A percentile compares a stretch with the other conserved stretches of the same genome.
Evolutionary conservation across 2,888 invertebrate species (phyloP).

Genomic region (Podotricha telesiphe): DNA sequence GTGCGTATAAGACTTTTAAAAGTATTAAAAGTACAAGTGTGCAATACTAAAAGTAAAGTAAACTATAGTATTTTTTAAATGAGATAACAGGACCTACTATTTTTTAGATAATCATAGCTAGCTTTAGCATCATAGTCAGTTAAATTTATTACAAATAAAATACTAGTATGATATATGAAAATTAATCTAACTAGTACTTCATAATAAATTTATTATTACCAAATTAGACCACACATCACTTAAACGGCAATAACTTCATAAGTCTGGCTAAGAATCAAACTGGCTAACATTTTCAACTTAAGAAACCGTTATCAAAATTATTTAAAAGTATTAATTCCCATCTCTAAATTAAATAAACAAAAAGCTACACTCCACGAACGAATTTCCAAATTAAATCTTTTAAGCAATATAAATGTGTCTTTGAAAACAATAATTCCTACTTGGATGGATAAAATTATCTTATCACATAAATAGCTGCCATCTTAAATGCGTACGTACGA

Average conservation of each 20-base stretch:
- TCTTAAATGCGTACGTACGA: slow-evolving; percentile 41
- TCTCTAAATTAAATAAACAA: background rate
- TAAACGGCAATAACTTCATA: background rate
- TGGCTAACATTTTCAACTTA: too few species aligned
- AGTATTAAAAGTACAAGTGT: too few species aligned
- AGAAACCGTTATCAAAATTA: background rate
- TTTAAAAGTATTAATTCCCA: background rate
- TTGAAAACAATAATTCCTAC: slow-evolving; percentile 37
- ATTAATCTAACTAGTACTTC: background rate
- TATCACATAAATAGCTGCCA: slow-evolving; percentile 35
- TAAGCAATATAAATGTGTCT: slow-evolving; percentile 32
- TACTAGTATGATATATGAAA: too few species aligned
- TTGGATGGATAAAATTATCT: slow-evolving; percentile 31
- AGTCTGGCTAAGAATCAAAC: background rate
- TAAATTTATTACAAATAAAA: too few species aligned
- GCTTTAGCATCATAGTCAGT: too few species aligned
- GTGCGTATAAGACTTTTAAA: too few species aligned
- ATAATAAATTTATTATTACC: background rate
- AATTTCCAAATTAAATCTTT: slow-evolving; percentile 19
- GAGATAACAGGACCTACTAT: too few species aligned
- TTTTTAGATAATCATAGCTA: too few species aligned
- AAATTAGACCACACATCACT: background rate
- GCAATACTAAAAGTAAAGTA: background rate
- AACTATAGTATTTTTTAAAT: background rate
- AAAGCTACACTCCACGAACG: background rate